Evolutionary conservation across 2,888 invertebrate genomes (phyloP), one percentile per base, ranked within the genome.

Genomic region (Sphinx pinastri): DNA sequence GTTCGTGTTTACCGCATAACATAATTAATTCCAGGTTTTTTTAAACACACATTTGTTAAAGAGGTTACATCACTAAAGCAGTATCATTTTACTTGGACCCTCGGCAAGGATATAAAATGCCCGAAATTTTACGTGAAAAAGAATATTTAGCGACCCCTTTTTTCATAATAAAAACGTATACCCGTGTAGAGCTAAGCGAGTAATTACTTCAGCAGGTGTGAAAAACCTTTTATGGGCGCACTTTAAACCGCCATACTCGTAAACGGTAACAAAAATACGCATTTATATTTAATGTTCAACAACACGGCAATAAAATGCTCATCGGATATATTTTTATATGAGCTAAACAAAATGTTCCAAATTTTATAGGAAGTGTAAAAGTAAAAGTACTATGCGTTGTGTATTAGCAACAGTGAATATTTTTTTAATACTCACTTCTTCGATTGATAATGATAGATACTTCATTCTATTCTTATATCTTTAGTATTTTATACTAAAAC

Each of bases 251-350:
- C 73, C 72, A 69, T 69, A 16, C 71, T 68, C 72, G 77, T 77
- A 74, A 74, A 74, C 68, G 75, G 67, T 47, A 76, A 76, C 79
- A 72, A 79, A 75, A 77, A 79, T 79, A 72, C 72, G 71, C 57
- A 73, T 78, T 75, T 77, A 74, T 73, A 77, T 80, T 78, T 79
- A 80, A 79, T 77, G 79, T 71, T 68, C 57, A 49, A 72, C 72
- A 57, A 69, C 66, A 71, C 51, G 69, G 68, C 69, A 68, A 71
- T 70, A 70, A 68, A 70, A 67, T 19, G 25, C 45, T 52, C 67
- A 58, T 66, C 67, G 25, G 58, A 69, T 74, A 76, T 73, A 71
- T 57, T 66, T 52, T 52, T 58, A 31, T 31, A 38, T 19, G 14
- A 16, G 47, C 13, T 8, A 51, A 11, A 51, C 51, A 13, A 51